A percentile compares a stretch with the other conserved stretches of the same genome.
Conservation (phyloP, 2,888 invertebrate genomes). For the Sarcophaga caerulescens region DNA sequence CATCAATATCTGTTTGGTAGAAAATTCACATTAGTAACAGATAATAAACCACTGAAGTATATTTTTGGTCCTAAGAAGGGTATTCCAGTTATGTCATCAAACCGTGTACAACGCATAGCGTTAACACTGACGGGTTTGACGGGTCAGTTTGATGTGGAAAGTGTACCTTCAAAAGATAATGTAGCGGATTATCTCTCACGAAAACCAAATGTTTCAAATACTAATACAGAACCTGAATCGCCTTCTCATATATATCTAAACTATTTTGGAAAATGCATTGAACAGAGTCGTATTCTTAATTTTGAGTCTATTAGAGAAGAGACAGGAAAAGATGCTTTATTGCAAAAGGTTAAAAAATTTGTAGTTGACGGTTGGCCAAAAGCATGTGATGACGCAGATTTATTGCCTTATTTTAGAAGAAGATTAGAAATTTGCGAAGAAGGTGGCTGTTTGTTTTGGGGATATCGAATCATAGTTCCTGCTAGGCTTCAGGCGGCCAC, state of each 20-base stretch:
- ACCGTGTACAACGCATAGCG: constrained; percentile 68
- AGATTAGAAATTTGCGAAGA: constrained; percentile 40
- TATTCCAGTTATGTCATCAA: constrained; percentile 74
- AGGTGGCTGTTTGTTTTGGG: constrained; percentile 35
- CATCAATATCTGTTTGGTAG: too few relatives aligned
- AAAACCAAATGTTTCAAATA: constrained; percentile 31
- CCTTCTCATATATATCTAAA: neutral
- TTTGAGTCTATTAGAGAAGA: constrained; percentile 4
- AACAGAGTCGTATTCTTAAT: neutral
- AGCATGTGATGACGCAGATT: constrained; percentile 64
- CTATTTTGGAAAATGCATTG: neutral
- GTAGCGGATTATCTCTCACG: constrained; percentile 70
- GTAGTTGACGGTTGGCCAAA: constrained; percentile 66
- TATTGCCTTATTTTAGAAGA: constrained; percentile 60
- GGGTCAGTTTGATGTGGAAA: constrained; percentile 66
- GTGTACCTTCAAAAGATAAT: constrained; percentile 66
- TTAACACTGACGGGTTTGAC: constrained; percentile 68
- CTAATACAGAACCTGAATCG: constrained; percentile 2
- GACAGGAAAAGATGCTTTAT: constrained; percentile 72
- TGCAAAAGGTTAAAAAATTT: constrained; percentile 57
- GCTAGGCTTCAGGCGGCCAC: constrained; percentile 35
- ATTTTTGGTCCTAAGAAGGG: constrained; percentile 56
- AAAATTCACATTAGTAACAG: too few relatives aligned
- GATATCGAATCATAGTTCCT: constrained; percentile 56
- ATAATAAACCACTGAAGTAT: too few relatives aligned